phyloP scores from a whole-genome alignment of 2,888 invertebrate species.

The Agonopterix arenella region DNA sequence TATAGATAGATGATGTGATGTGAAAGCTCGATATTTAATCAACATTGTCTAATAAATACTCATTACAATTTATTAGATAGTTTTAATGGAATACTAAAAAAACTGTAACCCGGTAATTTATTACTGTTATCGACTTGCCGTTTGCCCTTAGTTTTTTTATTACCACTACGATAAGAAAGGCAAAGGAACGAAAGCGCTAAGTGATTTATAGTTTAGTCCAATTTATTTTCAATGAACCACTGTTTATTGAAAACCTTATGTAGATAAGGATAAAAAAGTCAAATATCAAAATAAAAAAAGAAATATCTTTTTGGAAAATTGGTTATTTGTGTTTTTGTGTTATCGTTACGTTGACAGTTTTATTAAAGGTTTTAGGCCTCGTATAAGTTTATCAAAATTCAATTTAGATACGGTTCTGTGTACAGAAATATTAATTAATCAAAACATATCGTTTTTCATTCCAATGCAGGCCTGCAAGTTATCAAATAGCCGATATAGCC shows the following conservation, averaged over 20 bases:
- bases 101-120: constrained; percentile 40
- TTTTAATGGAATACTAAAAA: constrained; percentile 47
- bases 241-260: constrained; percentile 14
- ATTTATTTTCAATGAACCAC: constrained; percentile 40
- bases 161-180: constrained; percentile 53
- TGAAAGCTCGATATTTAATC: too few species aligned
- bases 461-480: background rate
- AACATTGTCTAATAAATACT: constrained; percentile 27
- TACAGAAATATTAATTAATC: background rate
- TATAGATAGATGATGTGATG: too few species aligned
- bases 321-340: background rate
- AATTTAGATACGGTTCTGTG: background rate
- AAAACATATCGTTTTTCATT: background rate
- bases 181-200: constrained; percentile 28
- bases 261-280: too few species aligned
- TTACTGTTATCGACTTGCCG: constrained; percentile 46
- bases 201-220: constrained; percentile 35
- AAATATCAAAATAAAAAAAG: background rate
- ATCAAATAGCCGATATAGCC: too few species aligned
- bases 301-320: background rate
- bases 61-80: constrained; percentile 31
- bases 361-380: constrained; percentile 8
- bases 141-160: constrained; percentile 39
- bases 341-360: constrained; percentile 11
- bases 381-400: constrained; percentile 2